Conservation (phyloP, 1,140 invertebrate genomes). For the Drosophila grimshawi region DNA sequence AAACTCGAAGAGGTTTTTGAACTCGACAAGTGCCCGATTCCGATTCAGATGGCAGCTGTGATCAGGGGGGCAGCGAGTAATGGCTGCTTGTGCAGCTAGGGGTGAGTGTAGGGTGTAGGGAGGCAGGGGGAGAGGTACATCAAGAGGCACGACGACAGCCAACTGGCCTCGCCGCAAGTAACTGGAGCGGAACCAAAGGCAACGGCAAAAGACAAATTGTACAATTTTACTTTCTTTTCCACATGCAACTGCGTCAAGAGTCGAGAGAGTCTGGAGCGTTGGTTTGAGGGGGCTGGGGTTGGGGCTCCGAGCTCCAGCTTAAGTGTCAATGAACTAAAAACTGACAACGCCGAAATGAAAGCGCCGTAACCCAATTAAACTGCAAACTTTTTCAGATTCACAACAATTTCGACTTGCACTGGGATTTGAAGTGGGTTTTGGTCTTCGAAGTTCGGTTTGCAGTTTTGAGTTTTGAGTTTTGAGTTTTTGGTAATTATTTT, state of each 20-base stretch:
- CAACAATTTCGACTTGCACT: not conserved
- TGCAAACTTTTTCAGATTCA: conserved; percentile 22
- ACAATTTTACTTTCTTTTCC: conserved; percentile 78
- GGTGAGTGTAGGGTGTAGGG: not conserved
- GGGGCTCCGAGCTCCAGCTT: not conserved
- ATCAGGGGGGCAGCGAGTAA: not conserved
- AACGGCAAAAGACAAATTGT: conserved; percentile 24
- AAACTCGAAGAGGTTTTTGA: conserved; percentile 77
- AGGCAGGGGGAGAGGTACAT: not conserved
- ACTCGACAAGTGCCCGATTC: conserved; percentile 44
- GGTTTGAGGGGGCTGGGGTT: not conserved
- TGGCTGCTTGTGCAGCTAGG: conserved; percentile 1
- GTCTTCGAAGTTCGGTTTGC: conserved; percentile 29
- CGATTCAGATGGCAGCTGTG: conserved; percentile 5
- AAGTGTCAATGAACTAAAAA: conserved; percentile 69
- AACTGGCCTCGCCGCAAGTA: conserved; percentile 44
- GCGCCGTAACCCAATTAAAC: conserved; percentile 72
- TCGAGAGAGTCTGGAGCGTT: conserved; percentile 10
- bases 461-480: conserved; percentile 14
- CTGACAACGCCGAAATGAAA: conserved; percentile 57
- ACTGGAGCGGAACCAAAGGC: conserved; percentile 76
- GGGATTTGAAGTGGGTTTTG: conserved; percentile 11
- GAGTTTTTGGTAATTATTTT: conserved; percentile 48
- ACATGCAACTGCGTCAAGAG: conserved; percentile 44
- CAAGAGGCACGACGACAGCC: conserved; percentile 10